These are phyloP conservation scores for Phortica okadai DNA, from an alignment of 2,888 invertebrate species.

Conservation along the genomic window DNA sequence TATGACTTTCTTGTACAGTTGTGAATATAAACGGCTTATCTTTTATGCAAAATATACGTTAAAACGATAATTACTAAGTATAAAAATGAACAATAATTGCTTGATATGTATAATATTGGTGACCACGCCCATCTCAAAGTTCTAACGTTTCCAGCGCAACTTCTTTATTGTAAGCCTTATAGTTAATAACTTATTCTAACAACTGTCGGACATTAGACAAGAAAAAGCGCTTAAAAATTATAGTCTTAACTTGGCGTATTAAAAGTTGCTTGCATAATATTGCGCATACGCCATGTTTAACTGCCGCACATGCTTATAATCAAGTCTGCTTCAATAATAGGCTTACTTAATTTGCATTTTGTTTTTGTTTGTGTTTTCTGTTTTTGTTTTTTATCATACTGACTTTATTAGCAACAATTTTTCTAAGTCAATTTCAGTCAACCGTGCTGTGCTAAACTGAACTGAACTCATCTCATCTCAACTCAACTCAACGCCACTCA, in stretches of 20 bases:
- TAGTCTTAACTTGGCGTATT: neutral
- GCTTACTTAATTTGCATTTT: conserved; percentile 26
- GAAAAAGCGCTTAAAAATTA: conserved; percentile 43
- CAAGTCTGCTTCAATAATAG: conserved; percentile 15
- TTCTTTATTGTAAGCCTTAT: too few relatives aligned
- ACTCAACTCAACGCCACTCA: neutral
- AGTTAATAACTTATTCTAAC: too few relatives aligned
- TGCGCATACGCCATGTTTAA: conserved; percentile 52
- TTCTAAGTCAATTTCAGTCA: conserved; percentile 6
- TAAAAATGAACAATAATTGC: too few relatives aligned
- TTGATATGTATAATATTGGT: too few relatives aligned
- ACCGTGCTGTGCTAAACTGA: neutral
- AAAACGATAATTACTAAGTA: too few relatives aligned
- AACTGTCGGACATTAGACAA: neutral
- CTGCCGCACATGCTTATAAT: neutral
- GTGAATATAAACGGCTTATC: too few relatives aligned
- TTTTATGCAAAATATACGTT: too few relatives aligned
- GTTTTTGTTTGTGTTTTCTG: neutral
- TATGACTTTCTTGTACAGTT: too few relatives aligned
- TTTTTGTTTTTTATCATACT: conserved; percentile 16
- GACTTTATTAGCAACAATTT: conserved; percentile 61
- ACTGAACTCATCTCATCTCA: neutral
- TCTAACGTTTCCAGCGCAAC: too few relatives aligned
- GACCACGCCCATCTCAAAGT: too few relatives aligned
- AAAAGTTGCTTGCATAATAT: conserved; percentile 1